Conservation (phyloP, 2,797 vertebrate genomes). For the Paguma larvata region DNA sequence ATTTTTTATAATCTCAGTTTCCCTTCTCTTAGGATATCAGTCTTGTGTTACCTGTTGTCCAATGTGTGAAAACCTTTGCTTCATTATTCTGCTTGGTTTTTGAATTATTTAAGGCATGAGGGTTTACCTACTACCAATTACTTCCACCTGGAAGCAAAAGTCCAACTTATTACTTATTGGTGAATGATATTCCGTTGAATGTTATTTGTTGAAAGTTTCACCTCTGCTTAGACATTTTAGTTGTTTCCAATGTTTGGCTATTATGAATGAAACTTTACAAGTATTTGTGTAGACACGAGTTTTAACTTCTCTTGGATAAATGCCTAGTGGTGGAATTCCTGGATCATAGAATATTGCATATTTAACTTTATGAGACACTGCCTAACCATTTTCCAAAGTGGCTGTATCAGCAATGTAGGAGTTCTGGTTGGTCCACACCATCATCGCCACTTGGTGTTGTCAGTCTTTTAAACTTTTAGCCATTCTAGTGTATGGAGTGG, state of each 20-base stretch:
- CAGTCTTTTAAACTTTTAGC: neutral
- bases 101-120: neutral
- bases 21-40: neutral
- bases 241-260: neutral
- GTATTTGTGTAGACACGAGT: neutral
- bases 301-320: slow-evolving; percentile 12
- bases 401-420: neutral
- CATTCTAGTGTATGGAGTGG: neutral
- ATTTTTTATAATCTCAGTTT: neutral
- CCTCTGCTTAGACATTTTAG: neutral
- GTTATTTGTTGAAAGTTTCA: neutral
- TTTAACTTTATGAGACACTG: neutral
- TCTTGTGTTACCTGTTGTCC: neutral
- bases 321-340: neutral
- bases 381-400: neutral
- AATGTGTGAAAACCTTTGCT: neutral
- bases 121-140: neutral
- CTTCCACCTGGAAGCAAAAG: neutral
- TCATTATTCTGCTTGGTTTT: neutral
- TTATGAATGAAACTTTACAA: neutral
- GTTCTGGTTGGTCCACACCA: neutral
- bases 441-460: neutral
- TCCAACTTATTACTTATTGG: neutral
- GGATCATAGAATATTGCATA: neutral
- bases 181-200: neutral